These are phyloP conservation scores for Diarsia rubi DNA, from an alignment of 2,888 invertebrate species.

Conservation along the genomic window DNA sequence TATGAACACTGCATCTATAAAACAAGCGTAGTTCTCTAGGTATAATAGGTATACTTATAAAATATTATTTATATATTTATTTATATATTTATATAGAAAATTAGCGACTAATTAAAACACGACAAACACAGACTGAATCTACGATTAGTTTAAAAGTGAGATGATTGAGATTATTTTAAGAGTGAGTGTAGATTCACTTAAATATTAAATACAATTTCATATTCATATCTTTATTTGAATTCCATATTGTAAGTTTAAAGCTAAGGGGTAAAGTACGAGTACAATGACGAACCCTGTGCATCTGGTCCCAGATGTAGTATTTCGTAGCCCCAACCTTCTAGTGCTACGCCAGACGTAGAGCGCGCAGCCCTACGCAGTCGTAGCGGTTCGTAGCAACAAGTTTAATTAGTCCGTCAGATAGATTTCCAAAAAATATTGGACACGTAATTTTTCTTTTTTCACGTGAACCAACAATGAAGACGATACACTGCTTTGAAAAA, in stretches of 20 bases:
- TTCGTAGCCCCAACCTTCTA: neutral
- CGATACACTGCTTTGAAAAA: too few species aligned
- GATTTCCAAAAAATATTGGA: too few species aligned
- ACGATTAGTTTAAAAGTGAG: too few species aligned
- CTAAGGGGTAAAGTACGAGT: neutral
- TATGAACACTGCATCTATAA: neutral
- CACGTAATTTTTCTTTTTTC: too few species aligned
- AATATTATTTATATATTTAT: too few species aligned
- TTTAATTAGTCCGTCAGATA: too few species aligned
- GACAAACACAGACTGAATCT: neutral
- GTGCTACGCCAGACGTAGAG: slow-evolving; percentile 23
- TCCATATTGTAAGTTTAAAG: neutral
- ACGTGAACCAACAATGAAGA: too few species aligned
- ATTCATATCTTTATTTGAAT: neutral
- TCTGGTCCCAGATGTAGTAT: neutral
- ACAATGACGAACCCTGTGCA: neutral
- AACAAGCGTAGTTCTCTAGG: neutral
- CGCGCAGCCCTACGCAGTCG: slow-evolving; percentile 20
- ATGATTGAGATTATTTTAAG: too few species aligned
- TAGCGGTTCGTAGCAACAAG: slow-evolving; percentile 41
- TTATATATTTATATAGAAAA: too few species aligned
- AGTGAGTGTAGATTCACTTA: too few species aligned
- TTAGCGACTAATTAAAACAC: neutral
- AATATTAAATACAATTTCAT: neutral
- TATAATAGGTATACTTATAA: too few species aligned